phyloP scores from a whole-genome alignment of 2,797 vertebrate genomes.

The Picus viridis region DNA sequence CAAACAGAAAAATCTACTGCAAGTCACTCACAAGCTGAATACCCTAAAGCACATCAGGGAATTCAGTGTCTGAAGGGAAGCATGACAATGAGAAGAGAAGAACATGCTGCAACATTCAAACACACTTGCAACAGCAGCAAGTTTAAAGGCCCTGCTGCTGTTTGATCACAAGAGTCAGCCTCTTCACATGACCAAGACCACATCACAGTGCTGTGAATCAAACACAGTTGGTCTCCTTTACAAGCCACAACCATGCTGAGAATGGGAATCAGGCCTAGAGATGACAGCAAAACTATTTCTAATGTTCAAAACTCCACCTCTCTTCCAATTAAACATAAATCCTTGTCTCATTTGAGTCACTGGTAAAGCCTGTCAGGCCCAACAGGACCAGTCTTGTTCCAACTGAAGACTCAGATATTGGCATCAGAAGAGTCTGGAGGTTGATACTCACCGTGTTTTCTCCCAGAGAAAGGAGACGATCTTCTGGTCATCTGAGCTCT shows the following conservation, averaged over 20 bases:
- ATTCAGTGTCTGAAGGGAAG: not conserved
- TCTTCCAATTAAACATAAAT: not conserved
- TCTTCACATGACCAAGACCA: not conserved
- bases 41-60: not conserved
- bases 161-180: not conserved
- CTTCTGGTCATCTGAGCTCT: conserved; percentile 95
- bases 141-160: not conserved
- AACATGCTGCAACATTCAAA: not conserved
- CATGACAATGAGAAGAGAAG: not conserved
- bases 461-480: conserved; percentile 91
- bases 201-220: not conserved
- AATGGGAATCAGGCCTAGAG: not conserved
- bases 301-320: not conserved
- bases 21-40: not conserved
- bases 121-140: not conserved
- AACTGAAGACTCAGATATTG: not conserved
- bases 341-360: not conserved
- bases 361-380: not conserved
- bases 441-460: conserved; percentile 84
- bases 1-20: not conserved
- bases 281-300: not conserved
- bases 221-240: not conserved
- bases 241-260: not conserved
- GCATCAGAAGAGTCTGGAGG: not conserved
- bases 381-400: not conserved